A percentile compares a stretch with the other conserved stretches of the same genome.
Evolutionary conservation across 2,888 invertebrate genomes (phyloP).

Genomic region (Acanthococcus lagerstroemiae): DNA sequence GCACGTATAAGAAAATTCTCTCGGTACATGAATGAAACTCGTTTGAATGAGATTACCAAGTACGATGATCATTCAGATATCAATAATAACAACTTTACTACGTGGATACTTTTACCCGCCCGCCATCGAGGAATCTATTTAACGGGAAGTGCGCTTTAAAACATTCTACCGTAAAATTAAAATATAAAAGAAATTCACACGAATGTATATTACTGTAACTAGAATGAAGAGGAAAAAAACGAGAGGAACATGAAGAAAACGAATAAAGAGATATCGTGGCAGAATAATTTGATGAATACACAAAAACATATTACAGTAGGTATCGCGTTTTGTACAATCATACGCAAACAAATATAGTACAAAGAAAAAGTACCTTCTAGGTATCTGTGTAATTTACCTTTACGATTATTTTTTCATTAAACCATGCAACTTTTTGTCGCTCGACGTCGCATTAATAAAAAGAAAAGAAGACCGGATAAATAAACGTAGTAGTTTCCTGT

Average conservation of each 20-base stretch:
- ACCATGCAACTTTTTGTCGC: neutral
- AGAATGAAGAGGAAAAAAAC: slow-evolving; percentile 7
- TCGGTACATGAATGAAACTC: neutral
- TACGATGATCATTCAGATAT: neutral
- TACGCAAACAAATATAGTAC: neutral
- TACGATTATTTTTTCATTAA: neutral
- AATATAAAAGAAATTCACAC: slow-evolving; percentile 25
- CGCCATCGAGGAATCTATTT: neutral
- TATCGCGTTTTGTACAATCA: neutral
- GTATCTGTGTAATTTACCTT: neutral
- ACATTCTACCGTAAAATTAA: slow-evolving; percentile 26
- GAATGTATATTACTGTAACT: neutral
- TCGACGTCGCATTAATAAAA: too few relatives aligned
- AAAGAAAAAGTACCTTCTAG: neutral
- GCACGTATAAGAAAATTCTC: too few relatives aligned
- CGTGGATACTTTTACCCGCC: neutral
- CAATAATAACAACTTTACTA: neutral
- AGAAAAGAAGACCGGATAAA: neutral
- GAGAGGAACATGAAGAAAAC: slow-evolving; percentile 4
- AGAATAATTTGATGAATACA: neutral
- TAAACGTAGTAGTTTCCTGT: neutral
- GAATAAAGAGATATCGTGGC: neutral
- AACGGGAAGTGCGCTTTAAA: slow-evolving; percentile 27
- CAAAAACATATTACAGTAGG: neutral
- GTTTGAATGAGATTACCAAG: neutral